Evolutionary conservation across 2,797 vertebrate species (phyloP), one percentile per base, ranked within the genome.

Genomic region (Ataeniobius toweri): DNA sequence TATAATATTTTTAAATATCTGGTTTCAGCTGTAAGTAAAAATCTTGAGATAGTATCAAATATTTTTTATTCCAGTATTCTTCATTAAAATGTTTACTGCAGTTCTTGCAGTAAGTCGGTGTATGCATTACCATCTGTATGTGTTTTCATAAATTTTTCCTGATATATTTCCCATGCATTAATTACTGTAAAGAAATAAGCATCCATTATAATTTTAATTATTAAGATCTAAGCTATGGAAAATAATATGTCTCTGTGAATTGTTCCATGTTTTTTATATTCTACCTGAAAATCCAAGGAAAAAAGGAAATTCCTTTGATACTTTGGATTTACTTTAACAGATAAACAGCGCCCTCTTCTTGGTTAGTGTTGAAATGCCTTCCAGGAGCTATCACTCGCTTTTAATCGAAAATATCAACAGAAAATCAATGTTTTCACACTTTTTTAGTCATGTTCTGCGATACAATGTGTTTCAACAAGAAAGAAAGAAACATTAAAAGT

Each of bases 331-430:
- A 51, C 56, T 68, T 76, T 6, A 13, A 63, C 41, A 26, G 41
- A 46, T 51, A 24, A 84, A 73, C 73, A 80, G 86, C 59, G 24
- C 68, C 78, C 75, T 80, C 83, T 73, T 61, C 53, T 73, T 80
- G 76, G 51, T 53, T 2, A 28, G 12, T 44, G 26, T 24, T 70
- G 36, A 51, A 71, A 69, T 28, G 9, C 9, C 10, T 39, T 48
- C 18, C 26, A 9, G n/a, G 1, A 20, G 26, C 16, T 70, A n/a
- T 56, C 16, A 65, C 16, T 31, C 22, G 53, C 6, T 14, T 20
- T 2, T 68, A 4, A 13, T 9, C 0, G 12, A 26, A 0, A 22
- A 67, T 14, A 26, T 46, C 6, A 10, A 41, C 13, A 24, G 41
- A 36, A 70, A 41, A 56, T 56, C 0, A 14, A 16, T 3, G 4